Evolutionary conservation across 1,140 invertebrate species (phyloP), one percentile per base, ranked within the genome.

Genomic region (Dicyema japonicum): DNA sequence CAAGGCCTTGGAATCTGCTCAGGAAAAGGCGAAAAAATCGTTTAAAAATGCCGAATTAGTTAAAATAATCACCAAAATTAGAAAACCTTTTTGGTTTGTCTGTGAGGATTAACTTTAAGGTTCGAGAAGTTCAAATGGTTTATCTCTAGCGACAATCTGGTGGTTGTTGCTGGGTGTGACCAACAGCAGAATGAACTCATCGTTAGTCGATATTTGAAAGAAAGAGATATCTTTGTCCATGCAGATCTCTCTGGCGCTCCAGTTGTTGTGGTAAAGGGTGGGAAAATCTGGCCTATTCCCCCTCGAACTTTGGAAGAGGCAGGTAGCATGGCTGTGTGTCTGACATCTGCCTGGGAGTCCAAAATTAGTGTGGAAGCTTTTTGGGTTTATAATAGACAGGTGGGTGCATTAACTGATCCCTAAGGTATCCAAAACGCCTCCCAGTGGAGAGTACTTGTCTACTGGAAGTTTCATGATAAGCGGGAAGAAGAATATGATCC

Each of bases 71-170:
- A 72, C 67, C 34, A 88, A 88, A 54, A 66, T 69, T 8, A 57
- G 80, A 24, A 85, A 82, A 52, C 65, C 47, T 2, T 50, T 50
- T 33, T 60, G 56, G 58, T 52, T 33, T 22, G n/a, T 13, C 5
- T 31, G 3, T 21, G 17, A 24, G 21, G 19, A 13, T 24, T 18
- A 13, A 15, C 28, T 34, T 36, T 14, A 47, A 85, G 82, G 80
- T 97, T 97, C 60, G 88, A 97, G 54, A 97, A 97, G 46, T 97
- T 97, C 49, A 71, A 68, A 42, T 97, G 88, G 88, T 97, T 92
- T 47, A 78, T 97, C 35, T 76, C 70, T 17, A 82, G 80, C 0
- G 88, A 97, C 52, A 88, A 90, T 54, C 94, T 75, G 56, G 47
- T 92, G 24, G 62, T 94, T 19, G 72, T 97, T 42, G 85, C 67